Evolutionary conservation across 2,113 vertebrate genomes (phyloP).

Genomic region (Thermophis baileyi): DNA sequence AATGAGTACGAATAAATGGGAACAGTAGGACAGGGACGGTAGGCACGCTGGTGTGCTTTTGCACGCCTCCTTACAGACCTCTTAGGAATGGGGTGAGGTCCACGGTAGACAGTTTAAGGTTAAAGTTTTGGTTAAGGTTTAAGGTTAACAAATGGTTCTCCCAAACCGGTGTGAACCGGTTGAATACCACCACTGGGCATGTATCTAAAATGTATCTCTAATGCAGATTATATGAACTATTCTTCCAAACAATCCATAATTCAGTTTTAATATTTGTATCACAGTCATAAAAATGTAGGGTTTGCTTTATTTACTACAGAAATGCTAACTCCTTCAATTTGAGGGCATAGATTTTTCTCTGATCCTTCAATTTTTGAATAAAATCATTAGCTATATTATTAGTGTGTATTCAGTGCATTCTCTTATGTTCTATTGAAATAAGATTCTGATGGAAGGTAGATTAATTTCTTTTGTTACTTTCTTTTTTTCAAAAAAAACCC

Average conservation of each 20-base stretch:
- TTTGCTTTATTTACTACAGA: constrained; percentile 1
- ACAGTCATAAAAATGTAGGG: not conserved
- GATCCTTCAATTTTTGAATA: constrained; percentile 26
- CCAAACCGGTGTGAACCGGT: too few relatives aligned
- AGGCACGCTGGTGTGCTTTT: too few relatives aligned
- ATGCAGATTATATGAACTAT: not conserved
- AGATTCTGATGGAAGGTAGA: constrained; percentile 32
- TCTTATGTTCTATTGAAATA: constrained; percentile 39
- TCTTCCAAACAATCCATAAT: not conserved
- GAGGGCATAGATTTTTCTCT: not conserved
- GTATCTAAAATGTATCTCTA: not conserved
- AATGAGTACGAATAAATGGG: too few relatives aligned
- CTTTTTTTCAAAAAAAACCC: constrained; percentile 49
- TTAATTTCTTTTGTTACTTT: constrained; percentile 43
- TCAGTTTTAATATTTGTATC: not conserved
- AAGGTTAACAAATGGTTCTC: too few relatives aligned
- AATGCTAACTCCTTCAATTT: not conserved
- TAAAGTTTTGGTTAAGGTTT: too few relatives aligned
- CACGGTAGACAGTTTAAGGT: too few relatives aligned
- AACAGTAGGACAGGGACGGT: too few relatives aligned
- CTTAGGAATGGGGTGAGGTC: too few relatives aligned
- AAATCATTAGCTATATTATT: not conserved
- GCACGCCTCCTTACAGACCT: too few relatives aligned
- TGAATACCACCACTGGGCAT: not conserved
- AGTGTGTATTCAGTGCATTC: constrained; percentile 28